Evolutionary conservation across 2,113 vertebrate genomes (phyloP), one percentile per base, ranked within the genome.

Genomic region (Elephantulus edwardii): DNA sequence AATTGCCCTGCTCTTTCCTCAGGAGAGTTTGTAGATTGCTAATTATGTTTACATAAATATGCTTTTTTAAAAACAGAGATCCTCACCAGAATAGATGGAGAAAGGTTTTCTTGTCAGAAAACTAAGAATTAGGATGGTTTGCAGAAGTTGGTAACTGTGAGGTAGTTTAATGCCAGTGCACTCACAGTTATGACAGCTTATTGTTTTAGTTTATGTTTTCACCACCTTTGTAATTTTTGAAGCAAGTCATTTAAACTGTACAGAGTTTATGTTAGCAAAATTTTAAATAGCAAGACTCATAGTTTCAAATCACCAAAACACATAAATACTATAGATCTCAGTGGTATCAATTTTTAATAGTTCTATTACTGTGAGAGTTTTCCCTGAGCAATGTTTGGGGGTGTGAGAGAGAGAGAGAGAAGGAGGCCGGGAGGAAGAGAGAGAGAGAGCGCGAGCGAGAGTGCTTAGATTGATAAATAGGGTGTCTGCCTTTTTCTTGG

Each of bases 261-360:
- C 24, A 84, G 48, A 42, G 6, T 77, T 90, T 66, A 54, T 86
- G 92, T 92, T 42, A 82, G 54, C 68, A 93, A 91, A 89, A 77
- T 62, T 38, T 84, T 64, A 81, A 90, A 80, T 81, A 66, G 48
- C 28, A 60, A 54, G 72, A 44, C 19, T 60, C 38, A 86, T 89
- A 35, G 35, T 79, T 92, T 86, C 52, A 90, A 90, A 30, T 52
- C 30, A 95, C 60, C 86, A 75, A 80, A 90, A 66, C 60, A 86
- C 30, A 46, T 70, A 26, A 79, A 72, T 68, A 95, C 19, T 38
- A 30, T 14, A 70, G n/a, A 42, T 91, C 24, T 86, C 54, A 90
- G 8, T 88, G 60, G 64, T 76, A 33, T 83, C 38, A 71, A 26
- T 80, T 93, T 58, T 52, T 88, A 72, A 68, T 42, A 72, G 44